Percentiles rank a stretch among this genome's conserved stretches.
phyloP scores from a whole-genome alignment of 2,888 invertebrate species.

The Enchytraeus crypticus region DNA sequence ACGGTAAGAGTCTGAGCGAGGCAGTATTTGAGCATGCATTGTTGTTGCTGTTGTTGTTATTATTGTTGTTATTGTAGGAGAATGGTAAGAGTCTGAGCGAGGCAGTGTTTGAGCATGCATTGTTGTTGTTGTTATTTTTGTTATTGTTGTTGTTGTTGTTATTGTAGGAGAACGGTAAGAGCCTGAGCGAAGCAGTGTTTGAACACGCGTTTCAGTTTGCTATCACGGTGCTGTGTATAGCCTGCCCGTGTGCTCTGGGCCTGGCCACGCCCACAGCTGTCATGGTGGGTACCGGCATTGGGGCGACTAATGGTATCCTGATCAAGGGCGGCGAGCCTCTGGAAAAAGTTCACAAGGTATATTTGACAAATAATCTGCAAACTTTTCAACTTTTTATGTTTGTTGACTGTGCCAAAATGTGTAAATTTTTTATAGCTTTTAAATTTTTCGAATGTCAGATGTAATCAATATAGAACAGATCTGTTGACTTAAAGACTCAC shows the following conservation, averaged over 20 bases:
- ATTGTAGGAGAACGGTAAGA: not conserved
- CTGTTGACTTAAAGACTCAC: too few species aligned
- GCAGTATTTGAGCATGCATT: too few species aligned
- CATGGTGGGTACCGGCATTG: constrained; percentile 89
- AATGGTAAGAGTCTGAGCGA: constrained; percentile 51
- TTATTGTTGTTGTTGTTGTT: not conserved
- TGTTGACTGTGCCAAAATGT: too few species aligned
- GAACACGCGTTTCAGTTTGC: constrained; percentile 93
- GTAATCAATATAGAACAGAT: too few species aligned
- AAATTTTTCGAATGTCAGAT: too few species aligned
- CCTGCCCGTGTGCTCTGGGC: constrained; percentile 95
- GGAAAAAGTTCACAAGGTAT: constrained; percentile 92
- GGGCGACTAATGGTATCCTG: constrained; percentile 85
- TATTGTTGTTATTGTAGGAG: not conserved
- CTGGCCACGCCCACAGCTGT: constrained; percentile 98
- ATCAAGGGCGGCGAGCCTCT: constrained; percentile 96
- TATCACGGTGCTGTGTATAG: constrained; percentile 90
- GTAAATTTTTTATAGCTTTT: too few species aligned
- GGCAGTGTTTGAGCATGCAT: too few species aligned
- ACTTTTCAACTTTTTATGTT: too few species aligned
- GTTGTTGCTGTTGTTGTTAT: too few species aligned
- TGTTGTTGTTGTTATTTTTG: too few species aligned
- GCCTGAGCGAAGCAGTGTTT: constrained; percentile 64
- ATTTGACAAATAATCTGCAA: too few species aligned
- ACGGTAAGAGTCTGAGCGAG: not conserved